A percentile compares a stretch with the other conserved stretches of the same genome.
Conservation (phyloP, 2,113 vertebrate genomes). For the Cettia cetti region DNA sequence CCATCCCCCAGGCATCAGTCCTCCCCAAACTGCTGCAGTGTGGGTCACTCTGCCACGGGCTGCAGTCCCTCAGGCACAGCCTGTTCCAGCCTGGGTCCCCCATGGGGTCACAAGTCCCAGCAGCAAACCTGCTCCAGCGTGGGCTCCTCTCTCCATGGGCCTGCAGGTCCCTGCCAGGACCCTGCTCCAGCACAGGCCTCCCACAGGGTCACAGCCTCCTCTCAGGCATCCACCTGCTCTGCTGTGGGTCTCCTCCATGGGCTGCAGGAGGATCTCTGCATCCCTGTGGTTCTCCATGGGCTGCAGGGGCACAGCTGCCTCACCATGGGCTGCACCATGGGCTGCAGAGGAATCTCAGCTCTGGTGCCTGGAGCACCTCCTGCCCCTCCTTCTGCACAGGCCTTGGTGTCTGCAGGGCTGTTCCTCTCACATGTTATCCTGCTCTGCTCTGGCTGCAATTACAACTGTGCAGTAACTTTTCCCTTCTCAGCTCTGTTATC, state of each 20-base stretch:
- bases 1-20: not conserved
- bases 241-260: not conserved
- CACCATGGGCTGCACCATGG: no score
- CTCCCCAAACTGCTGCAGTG: rapidly evolving
- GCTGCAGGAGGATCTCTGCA: no score
- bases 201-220: not conserved
- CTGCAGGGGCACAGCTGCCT: no score
- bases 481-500: not conserved
- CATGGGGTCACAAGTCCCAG: not conserved
- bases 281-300: no score
- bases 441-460: not conserved
- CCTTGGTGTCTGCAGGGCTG: not conserved
- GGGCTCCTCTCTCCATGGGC: not conserved
- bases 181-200: not conserved
- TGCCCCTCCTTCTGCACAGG: not conserved
- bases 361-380: no score
- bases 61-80: not conserved
- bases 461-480: not conserved
- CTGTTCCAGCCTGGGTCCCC: no score
- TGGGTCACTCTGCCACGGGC: not conserved
- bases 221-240: not conserved
- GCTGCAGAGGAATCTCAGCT: no score
- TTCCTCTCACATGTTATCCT: rapidly evolving
- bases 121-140: not conserved
- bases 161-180: not conserved